Percentiles rank a stretch among this genome's conserved stretches.
Conservation (phyloP, 2,888 invertebrate species). For the Bimastos eiseni region DNA sequence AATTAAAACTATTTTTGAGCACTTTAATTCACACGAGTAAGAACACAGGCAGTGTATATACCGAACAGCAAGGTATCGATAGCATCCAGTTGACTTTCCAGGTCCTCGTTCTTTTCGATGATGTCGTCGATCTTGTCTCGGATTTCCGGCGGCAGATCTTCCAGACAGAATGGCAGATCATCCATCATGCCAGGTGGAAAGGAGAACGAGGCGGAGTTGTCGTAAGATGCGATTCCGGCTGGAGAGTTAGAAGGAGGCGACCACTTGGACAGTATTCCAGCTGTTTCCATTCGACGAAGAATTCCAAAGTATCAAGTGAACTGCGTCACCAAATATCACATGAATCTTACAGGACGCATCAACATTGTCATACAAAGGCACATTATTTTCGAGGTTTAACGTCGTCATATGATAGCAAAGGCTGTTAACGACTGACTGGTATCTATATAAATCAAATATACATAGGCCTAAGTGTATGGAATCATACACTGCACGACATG, state of each 20-base stretch:
- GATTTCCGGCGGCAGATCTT: slow-evolving; percentile 21
- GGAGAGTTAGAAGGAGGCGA: not conserved
- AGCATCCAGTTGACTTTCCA: not conserved
- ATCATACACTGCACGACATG: too few relatives aligned
- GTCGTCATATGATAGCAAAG: too few relatives aligned
- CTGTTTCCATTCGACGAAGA: not conserved
- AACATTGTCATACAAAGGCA: too few relatives aligned
- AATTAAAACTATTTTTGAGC: too few relatives aligned
- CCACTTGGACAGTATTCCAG: not conserved
- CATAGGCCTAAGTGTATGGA: too few relatives aligned
- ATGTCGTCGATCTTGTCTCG: slow-evolving; percentile 22
- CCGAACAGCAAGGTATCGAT: not conserved
- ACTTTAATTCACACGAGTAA: too few relatives aligned
- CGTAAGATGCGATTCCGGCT: not conserved
- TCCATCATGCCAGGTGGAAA: not conserved
- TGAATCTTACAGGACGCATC: not conserved
- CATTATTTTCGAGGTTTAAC: too few relatives aligned
- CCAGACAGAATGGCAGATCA: not conserved
- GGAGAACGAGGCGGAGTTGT: not conserved
- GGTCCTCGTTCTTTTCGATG: slow-evolving; percentile 19
- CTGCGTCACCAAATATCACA: not conserved
- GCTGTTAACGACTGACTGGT: too few relatives aligned
- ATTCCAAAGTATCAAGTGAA: not conserved
- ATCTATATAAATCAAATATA: too few relatives aligned
- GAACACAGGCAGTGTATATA: too few relatives aligned